phyloP scores from a whole-genome alignment of 2,113 vertebrate species.

The Sminthopsis crassicaudata region DNA sequence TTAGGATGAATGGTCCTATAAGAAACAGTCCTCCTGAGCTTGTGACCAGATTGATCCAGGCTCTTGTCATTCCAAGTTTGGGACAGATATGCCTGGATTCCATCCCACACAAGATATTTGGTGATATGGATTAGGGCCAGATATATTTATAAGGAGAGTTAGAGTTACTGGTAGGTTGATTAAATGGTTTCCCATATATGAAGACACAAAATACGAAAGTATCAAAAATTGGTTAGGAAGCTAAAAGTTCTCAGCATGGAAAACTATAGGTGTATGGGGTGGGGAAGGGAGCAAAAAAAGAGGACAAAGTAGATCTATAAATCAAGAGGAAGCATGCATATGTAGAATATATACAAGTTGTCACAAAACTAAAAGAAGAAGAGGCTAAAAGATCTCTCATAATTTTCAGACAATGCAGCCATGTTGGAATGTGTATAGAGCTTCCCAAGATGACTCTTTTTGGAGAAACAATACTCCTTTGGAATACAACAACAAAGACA shows the following conservation, averaged over 20 bases:
- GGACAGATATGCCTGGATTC: background rate
- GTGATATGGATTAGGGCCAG: background rate
- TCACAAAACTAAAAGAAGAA: background rate
- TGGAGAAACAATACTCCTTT: background rate
- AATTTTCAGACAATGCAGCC: background rate
- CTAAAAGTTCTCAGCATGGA: background rate
- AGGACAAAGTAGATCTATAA: no score
- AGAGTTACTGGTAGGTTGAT: background rate
- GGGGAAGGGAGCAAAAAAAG: background rate
- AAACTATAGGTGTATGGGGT: background rate
- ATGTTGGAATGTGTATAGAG: background rate
- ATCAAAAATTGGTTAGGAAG: background rate
- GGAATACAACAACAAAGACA: background rate
- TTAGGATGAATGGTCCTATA: no score
- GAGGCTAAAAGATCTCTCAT: background rate
- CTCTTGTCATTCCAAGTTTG: background rate
- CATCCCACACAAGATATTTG: background rate
- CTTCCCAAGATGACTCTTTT: background rate
- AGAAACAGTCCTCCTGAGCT: no score
- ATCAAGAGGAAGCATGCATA: no score
- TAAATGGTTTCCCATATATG: slow-evolving; percentile 8
- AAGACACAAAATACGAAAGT: slow-evolving; percentile 4
- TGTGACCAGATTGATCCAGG: no score
- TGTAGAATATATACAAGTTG: background rate
- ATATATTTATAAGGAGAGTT: background rate